Conservation (phyloP, 2,888 invertebrate genomes). For the Mactromeris polynyma region DNA sequence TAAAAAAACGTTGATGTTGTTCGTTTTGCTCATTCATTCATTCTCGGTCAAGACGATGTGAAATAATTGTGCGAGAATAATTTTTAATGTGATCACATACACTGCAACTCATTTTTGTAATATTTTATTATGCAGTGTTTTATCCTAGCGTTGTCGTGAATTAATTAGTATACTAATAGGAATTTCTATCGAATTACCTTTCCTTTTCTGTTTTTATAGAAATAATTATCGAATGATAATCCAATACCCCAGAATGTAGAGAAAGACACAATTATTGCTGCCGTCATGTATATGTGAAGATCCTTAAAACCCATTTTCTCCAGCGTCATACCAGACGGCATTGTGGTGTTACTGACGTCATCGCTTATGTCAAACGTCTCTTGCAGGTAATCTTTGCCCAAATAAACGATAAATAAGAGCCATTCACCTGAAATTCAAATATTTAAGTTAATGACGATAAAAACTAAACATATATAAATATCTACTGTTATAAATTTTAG, state of each 20-base stretch:
- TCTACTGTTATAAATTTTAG: too few relatives aligned
- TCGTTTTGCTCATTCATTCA: too few relatives aligned
- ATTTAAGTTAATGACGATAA: too few relatives aligned
- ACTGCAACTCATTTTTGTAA: too few relatives aligned
- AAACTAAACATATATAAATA: too few relatives aligned
- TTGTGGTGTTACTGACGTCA: slow-evolving; percentile 22
- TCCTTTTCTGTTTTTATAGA: slow-evolving; percentile 87
- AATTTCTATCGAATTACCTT: slow-evolving; percentile 35
- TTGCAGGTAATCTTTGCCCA: slow-evolving; percentile 88
- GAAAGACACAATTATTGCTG: slow-evolving; percentile 89
- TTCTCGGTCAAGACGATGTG: too few relatives aligned
- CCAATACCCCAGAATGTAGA: slow-evolving; percentile 90
- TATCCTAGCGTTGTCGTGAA: too few relatives aligned
- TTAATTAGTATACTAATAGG: too few relatives aligned
- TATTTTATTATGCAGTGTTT: too few relatives aligned
- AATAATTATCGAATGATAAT: slow-evolving; percentile 91
- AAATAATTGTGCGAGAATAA: too few relatives aligned
- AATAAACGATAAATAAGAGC: slow-evolving; percentile 90
- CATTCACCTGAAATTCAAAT: slow-evolving; percentile 87
- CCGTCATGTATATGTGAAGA: slow-evolving; percentile 64
- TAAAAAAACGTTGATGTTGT: too few relatives aligned
- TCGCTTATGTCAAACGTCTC: background rate
- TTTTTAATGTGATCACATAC: too few relatives aligned
- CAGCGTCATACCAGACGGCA: slow-evolving; percentile 24
- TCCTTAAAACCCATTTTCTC: slow-evolving; percentile 63